phyloP scores from a whole-genome alignment of 37 sponge, comb jelly and placozoan genomes.

The Theonella swinhoei region DNA sequence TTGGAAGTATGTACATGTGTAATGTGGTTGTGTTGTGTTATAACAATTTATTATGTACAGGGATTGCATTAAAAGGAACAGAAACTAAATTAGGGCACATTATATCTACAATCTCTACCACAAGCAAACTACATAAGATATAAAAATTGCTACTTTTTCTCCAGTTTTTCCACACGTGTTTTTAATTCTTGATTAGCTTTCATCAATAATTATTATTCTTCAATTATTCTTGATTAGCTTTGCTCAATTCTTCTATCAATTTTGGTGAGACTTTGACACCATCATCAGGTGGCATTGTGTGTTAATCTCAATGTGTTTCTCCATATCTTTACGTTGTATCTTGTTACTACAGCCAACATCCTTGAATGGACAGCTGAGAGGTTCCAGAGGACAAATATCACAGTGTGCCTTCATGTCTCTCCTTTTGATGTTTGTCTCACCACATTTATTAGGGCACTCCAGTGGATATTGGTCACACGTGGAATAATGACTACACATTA shows the following conservation, averaged over 20 bases:
- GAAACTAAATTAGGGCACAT: not conserved
- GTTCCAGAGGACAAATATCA: not conserved
- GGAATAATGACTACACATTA: not conserved
- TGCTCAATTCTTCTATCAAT: too few species aligned
- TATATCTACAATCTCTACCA: not conserved
- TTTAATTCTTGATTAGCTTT: not conserved
- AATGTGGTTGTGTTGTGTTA: too few species aligned
- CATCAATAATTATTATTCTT: too few species aligned
- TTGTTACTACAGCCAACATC: not conserved
- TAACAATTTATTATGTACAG: too few species aligned
- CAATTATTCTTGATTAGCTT: too few species aligned
- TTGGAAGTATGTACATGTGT: too few species aligned
- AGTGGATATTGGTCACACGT: not conserved
- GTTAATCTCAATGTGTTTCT: not conserved
- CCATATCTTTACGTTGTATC: not conserved
- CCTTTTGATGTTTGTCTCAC: not conserved
- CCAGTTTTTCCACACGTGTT: not conserved
- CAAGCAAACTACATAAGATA: not conserved
- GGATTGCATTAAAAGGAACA: too few species aligned
- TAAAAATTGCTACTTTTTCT: not conserved
- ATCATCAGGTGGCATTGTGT: not conserved
- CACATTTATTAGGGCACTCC: constrained; percentile 18
- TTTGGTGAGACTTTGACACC: not conserved
- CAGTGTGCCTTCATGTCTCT: not conserved
- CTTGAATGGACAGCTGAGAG: not conserved